Evolutionary conservation across 2,888 invertebrate genomes (phyloP).

Genomic region (Calephelis perditalis): DNA sequence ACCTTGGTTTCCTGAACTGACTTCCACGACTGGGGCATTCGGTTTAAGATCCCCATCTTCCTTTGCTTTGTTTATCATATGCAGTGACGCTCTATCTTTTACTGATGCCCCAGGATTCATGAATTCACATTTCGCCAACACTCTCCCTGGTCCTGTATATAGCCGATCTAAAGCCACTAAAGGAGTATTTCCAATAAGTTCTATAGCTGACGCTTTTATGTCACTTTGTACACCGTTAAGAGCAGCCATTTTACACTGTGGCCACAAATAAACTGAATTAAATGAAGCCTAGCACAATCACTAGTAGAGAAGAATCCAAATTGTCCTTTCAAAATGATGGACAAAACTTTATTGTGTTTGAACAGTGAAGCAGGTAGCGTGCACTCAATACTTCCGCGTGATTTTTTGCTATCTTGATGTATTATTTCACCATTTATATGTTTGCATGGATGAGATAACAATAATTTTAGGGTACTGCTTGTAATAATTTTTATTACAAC

Average conservation of each 20-base stretch:
- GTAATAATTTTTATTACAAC: too few species aligned
- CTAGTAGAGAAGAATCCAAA: background rate
- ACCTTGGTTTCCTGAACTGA: slow-evolving; percentile 69
- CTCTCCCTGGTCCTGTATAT: slow-evolving; percentile 57
- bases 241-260: slow-evolving; percentile 5
- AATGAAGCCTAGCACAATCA: background rate
- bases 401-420: too few species aligned
- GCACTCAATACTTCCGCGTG: background rate
- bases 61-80: slow-evolving; percentile 55
- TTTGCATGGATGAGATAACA: too few species aligned
- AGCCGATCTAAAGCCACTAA: slow-evolving; percentile 61
- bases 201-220: slow-evolving; percentile 60
- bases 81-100: slow-evolving; percentile 60
- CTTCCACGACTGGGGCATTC: slow-evolving; percentile 54
- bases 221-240: slow-evolving; percentile 33
- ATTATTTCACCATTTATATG: too few species aligned
- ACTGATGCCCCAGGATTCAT: slow-evolving; percentile 69
- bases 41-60: slow-evolving; percentile 51
- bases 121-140: slow-evolving; percentile 66
- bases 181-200: slow-evolving; percentile 64
- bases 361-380: too few species aligned
- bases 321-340: background rate
- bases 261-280: background rate
- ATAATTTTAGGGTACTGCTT: too few species aligned
- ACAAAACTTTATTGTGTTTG: too few species aligned